Evolutionary conservation across 2,888 invertebrate species (phyloP).

Genomic region (Drosophila demipolita): DNA sequence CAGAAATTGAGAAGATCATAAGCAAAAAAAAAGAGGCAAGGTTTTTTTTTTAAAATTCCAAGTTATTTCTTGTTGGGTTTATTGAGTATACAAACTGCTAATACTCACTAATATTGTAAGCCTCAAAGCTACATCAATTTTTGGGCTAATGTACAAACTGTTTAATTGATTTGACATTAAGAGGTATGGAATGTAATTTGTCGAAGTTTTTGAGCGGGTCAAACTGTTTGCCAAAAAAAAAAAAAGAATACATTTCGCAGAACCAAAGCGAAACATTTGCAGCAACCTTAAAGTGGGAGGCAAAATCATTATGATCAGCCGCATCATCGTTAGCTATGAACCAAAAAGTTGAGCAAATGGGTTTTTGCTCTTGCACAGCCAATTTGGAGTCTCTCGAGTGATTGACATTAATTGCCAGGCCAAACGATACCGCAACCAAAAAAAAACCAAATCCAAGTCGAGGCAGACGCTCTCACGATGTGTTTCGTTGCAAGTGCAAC

Average conservation of each 20-base stretch:
- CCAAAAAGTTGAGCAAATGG: slow-evolving; percentile 11
- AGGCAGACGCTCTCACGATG: slow-evolving; percentile 26
- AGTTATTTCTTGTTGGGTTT: background rate
- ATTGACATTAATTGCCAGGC: slow-evolving; percentile 77
- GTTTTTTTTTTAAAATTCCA: background rate
- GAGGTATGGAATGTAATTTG: slow-evolving; percentile 53
- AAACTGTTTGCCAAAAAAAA: slow-evolving; percentile 7
- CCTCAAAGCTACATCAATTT: slow-evolving; percentile 30
- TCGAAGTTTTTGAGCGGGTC: slow-evolving; percentile 23
- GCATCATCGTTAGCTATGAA: slow-evolving; percentile 18
- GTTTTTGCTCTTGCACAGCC: slow-evolving; percentile 28
- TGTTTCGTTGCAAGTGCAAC: slow-evolving; percentile 23
- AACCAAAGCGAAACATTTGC: background rate
- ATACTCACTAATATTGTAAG: background rate
- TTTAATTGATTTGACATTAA: slow-evolving; percentile 74
- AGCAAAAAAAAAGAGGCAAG: background rate
- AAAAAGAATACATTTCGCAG: background rate
- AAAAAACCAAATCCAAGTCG: slow-evolving; percentile 9
- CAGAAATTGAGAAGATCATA: background rate
- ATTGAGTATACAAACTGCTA: background rate
- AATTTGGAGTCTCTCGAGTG: slow-evolving; percentile 41
- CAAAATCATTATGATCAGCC: slow-evolving; percentile 28
- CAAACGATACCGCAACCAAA: slow-evolving; percentile 28
- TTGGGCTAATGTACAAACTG: slow-evolving; percentile 27
- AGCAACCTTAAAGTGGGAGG: background rate